Conservation (phyloP, 2,888 invertebrate genomes). For the Eumacrocentrus americanus region DNA sequence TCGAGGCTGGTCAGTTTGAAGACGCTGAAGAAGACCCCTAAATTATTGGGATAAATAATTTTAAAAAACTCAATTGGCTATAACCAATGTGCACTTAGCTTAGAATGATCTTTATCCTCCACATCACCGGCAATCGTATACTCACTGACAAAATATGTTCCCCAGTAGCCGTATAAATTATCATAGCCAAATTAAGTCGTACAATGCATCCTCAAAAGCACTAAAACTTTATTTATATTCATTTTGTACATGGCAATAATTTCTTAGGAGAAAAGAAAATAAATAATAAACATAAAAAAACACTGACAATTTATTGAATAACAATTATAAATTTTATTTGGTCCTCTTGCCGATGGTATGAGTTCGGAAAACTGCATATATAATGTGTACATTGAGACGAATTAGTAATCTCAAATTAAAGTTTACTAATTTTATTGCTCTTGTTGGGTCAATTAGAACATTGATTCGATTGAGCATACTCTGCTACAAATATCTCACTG, state of each 20-base stretch:
- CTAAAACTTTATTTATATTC: conserved; percentile 58
- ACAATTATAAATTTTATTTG: neutral
- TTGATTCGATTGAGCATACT: neutral
- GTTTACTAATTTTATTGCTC: neutral
- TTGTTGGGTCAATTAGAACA: neutral
- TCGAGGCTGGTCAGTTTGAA: conserved; percentile 66
- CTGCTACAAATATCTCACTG: neutral
- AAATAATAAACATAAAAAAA: conserved; percentile 6
- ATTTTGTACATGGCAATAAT: conserved; percentile 58
- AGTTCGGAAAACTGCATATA: no score
- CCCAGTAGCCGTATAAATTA: no score
- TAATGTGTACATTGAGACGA: no score
- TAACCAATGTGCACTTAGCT: conserved; percentile 31
- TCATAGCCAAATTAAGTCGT: conserved; percentile 42
- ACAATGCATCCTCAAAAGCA: conserved; percentile 47
- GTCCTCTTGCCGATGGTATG: neutral
- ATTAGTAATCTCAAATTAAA: conserved; percentile 2
- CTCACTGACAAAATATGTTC: conserved; percentile 25
- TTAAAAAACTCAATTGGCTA: conserved; percentile 8
- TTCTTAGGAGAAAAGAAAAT: conserved; percentile 46
- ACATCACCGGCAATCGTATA: conserved; percentile 44
- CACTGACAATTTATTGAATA: neutral
- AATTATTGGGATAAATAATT: conserved; percentile 28
- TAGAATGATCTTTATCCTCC: conserved; percentile 41
- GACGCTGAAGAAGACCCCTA: conserved; percentile 66